These are phyloP conservation scores for Eudasyphora cyanicolor DNA, from an alignment of 2,888 invertebrate species.

Conservation along the genomic window DNA sequence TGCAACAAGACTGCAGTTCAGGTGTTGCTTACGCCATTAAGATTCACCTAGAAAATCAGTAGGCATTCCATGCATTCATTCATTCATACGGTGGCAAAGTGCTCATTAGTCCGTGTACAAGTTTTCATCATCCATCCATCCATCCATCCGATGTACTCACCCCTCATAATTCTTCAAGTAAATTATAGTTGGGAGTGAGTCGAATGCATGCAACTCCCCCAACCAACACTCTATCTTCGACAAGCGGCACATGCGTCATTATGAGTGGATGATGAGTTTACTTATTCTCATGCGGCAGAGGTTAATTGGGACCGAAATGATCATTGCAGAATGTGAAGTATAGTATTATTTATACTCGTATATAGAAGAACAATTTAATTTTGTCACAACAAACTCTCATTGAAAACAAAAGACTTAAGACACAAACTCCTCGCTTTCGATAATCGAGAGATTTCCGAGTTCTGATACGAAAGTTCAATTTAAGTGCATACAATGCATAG, in stretches of 20 bases:
- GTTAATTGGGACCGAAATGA: not conserved
- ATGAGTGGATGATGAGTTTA: not conserved
- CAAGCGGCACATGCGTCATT: not conserved
- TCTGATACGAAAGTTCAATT: too few relatives aligned
- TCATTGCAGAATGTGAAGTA: not conserved
- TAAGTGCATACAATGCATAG: too few relatives aligned
- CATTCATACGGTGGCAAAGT: not conserved
- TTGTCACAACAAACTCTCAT: not conserved
- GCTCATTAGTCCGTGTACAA: slow-evolving; percentile 18
- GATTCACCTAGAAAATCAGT: slow-evolving; percentile 19
- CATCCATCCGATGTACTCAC: too few relatives aligned
- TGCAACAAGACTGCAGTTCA: not conserved
- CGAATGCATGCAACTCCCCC: not conserved
- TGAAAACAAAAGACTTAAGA: slow-evolving; percentile 9
- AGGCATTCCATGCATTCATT: not conserved
- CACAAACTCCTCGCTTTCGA: not conserved
- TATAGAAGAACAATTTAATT: not conserved
- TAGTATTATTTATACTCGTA: not conserved
- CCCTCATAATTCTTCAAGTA: slow-evolving; percentile 43
- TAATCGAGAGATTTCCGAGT: too few relatives aligned
- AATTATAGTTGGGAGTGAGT: slow-evolving; percentile 39
- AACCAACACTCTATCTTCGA: not conserved
- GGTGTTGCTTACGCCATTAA: not conserved
- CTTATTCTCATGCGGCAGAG: not conserved
- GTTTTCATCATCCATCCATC: slow-evolving; percentile 14